Evolutionary conservation across 2,888 invertebrate genomes (phyloP).

Genomic region (Drosophila colorata): DNA sequence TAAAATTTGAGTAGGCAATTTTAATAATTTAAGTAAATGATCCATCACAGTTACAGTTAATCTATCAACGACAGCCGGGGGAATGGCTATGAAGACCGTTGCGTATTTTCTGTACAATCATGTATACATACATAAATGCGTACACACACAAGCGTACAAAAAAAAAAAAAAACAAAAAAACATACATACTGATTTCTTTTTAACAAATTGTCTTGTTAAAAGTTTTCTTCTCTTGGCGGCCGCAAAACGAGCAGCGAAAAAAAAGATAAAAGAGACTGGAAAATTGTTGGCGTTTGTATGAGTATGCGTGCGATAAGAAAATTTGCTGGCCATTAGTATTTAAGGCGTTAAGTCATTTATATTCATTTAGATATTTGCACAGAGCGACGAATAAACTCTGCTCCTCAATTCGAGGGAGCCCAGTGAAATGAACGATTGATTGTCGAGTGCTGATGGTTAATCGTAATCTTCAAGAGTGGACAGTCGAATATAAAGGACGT

Average conservation of each 20-base stretch:
- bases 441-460: slow-evolving; percentile 48
- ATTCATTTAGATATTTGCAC: slow-evolving; percentile 73
- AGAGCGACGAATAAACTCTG: slow-evolving; percentile 12
- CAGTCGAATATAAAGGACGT: slow-evolving; percentile 4
- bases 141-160: not conserved
- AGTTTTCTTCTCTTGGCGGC: slow-evolving; percentile 50
- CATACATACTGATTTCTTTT: slow-evolving; percentile 31
- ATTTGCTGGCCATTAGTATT: slow-evolving; percentile 77
- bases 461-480: slow-evolving; percentile 28
- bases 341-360: slow-evolving; percentile 82
- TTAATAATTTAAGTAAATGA: slow-evolving; percentile 84
- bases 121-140: not conserved
- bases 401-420: not conserved
- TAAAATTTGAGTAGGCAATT: slow-evolving; percentile 78
- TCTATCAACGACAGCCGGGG: slow-evolving; percentile 74
- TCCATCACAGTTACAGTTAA: slow-evolving; percentile 84
- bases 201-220: slow-evolving; percentile 79
- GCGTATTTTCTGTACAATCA: not conserved
- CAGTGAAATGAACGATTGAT: slow-evolving; percentile 26
- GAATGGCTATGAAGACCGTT: slow-evolving; percentile 8
- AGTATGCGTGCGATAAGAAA: slow-evolving; percentile 60
- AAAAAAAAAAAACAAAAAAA: not conserved
- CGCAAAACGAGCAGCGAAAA: slow-evolving; percentile 40
- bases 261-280: slow-evolving; percentile 65
- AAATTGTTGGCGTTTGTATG: slow-evolving; percentile 46